Evolutionary conservation across 2,888 invertebrate species (phyloP).

Genomic region (Cephus pulcher): DNA sequence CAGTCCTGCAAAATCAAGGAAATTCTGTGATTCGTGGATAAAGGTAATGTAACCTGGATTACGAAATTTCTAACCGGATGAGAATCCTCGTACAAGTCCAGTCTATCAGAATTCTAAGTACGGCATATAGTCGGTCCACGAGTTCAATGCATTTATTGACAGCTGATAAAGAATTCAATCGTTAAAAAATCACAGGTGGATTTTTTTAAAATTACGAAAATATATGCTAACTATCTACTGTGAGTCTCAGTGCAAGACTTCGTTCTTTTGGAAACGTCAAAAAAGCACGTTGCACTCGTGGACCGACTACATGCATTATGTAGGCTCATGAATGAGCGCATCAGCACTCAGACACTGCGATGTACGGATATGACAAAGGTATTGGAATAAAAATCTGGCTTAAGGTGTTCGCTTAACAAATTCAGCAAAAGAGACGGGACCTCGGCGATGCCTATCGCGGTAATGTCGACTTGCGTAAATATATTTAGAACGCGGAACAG

Average conservation of each 20-base stretch:
- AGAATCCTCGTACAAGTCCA: neutral
- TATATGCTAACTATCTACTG: too few relatives aligned
- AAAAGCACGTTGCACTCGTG: too few relatives aligned
- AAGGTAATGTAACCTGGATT: neutral
- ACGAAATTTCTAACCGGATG: neutral
- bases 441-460: conserved; percentile 1
- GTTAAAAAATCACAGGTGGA: too few relatives aligned
- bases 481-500: conserved; percentile 52
- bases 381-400: neutral
- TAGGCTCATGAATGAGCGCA: too few relatives aligned
- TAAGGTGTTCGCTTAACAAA: neutral
- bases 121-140: neutral
- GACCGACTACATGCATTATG: too few relatives aligned
- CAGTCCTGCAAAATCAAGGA: neutral
- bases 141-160: too few relatives aligned
- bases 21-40: neutral
- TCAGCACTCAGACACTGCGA: neutral
- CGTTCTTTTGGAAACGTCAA: too few relatives aligned
- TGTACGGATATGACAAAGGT: neutral
- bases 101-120: neutral
- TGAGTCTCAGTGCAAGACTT: too few relatives aligned
- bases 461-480: conserved; percentile 27
- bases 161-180: too few relatives aligned
- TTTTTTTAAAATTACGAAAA: too few relatives aligned
- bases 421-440: neutral